Evolutionary conservation across 2,888 invertebrate species (phyloP).

Genomic region (Thelaira solivaga): DNA sequence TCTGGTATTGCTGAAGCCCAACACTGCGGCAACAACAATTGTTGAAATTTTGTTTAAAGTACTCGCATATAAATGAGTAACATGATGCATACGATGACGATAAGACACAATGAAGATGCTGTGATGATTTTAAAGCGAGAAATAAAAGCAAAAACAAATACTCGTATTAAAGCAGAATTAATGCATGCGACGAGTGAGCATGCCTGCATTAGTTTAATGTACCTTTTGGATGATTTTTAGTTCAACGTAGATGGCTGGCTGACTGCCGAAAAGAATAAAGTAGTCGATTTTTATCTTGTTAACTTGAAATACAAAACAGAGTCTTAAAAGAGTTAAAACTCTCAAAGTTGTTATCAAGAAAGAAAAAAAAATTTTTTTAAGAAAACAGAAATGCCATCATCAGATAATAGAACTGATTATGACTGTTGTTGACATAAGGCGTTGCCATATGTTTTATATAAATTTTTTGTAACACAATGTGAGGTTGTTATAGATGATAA

Average conservation of each 20-base stretch:
- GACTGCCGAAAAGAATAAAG: slow-evolving; percentile 31
- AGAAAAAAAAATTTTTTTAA: too few species aligned
- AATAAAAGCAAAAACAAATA: slow-evolving; percentile 12
- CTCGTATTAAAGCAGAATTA: not conserved
- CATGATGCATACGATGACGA: slow-evolving; percentile 18
- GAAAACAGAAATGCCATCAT: too few species aligned
- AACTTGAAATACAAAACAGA: slow-evolving; percentile 6
- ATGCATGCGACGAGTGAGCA: slow-evolving; percentile 42
- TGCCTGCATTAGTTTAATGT: slow-evolving; percentile 51
- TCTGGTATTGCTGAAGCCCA: too few species aligned
- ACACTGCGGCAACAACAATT: slow-evolving; percentile 13
- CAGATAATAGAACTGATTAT: too few species aligned
- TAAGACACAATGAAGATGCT: slow-evolving; percentile 40
- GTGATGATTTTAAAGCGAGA: slow-evolving; percentile 28
- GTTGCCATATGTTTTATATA: too few species aligned
- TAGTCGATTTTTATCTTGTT: slow-evolving; percentile 20
- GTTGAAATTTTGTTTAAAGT: too few species aligned
- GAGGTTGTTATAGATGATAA: too few species aligned
- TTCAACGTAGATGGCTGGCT: slow-evolving; percentile 21
- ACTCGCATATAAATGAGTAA: slow-evolving; percentile 40
- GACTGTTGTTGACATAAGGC: too few species aligned
- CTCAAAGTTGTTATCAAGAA: too few species aligned
- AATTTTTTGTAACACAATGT: too few species aligned
- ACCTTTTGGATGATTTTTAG: slow-evolving; percentile 43
- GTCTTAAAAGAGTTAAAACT: not conserved